These are phyloP conservation scores for Endomychus coccineus DNA, from an alignment of 2,888 invertebrate species.

Conservation along the genomic window DNA sequence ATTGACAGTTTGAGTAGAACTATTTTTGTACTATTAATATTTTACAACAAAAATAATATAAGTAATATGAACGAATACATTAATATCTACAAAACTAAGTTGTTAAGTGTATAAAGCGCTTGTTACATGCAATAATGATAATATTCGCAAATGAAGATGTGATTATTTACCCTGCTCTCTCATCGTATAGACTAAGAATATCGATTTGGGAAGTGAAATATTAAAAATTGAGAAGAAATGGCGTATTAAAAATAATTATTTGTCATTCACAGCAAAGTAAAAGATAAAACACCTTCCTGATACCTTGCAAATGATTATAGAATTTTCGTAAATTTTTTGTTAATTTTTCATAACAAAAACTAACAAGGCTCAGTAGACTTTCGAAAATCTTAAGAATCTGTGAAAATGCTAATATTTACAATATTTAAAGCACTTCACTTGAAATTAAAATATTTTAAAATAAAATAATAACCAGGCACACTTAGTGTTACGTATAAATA, in stretches of 20 bases:
- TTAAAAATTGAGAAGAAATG: no score
- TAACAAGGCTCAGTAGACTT: constrained; percentile 31
- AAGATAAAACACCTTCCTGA: background rate
- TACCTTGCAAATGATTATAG: background rate
- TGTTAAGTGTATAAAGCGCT: no score
- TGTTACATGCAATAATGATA: no score
- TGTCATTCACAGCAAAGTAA: no score
- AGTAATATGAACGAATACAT: no score
- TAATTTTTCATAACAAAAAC: constrained; percentile 35
- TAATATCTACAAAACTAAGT: no score
- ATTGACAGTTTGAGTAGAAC: constrained; percentile 19
- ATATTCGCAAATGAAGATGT: no score
- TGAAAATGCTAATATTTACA: constrained; percentile 39
- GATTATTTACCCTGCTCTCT: no score
- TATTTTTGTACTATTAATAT: constrained; percentile 27
- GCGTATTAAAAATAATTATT: no score
- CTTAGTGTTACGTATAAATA: constrained; percentile 31
- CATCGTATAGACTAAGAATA: no score
- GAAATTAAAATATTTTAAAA: constrained; percentile 26
- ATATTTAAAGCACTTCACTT: constrained; percentile 41
- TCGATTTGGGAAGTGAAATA: no score
- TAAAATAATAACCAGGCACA: constrained; percentile 31
- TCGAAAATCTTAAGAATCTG: constrained; percentile 18
- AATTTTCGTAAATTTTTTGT: no score
- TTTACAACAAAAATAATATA: constrained; percentile 5